These are phyloP conservation scores for Drosophila arawakana DNA, from an alignment of 1,140 invertebrate species.

Conservation along the genomic window DNA sequence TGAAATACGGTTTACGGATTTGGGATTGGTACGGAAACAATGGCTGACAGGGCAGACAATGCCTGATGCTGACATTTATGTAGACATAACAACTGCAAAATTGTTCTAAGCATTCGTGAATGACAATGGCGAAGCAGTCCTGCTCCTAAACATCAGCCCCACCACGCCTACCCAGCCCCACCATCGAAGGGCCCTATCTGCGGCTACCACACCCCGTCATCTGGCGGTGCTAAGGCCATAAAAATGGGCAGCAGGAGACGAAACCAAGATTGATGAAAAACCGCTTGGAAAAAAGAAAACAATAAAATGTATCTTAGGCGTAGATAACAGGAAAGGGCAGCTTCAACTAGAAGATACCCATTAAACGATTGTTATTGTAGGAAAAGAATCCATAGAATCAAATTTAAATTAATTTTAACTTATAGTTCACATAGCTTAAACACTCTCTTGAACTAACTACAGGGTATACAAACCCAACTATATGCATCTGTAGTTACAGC, in stretches of 20 bases:
- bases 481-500: constrained; percentile 11
- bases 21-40: constrained; percentile 41
- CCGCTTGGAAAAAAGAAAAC: constrained; percentile 53
- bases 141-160: constrained; percentile 28
- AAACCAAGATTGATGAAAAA: constrained; percentile 79
- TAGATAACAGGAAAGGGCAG: constrained; percentile 8
- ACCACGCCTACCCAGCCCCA: constrained; percentile 9
- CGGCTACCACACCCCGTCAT: not conserved
- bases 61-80: constrained; percentile 79
- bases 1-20: constrained; percentile 22
- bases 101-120: constrained; percentile 43
- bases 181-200: not conserved
- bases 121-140: constrained; percentile 57
- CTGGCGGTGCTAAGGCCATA: constrained; percentile 37
- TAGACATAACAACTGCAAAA: constrained; percentile 67
- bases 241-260: constrained; percentile 53
- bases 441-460: not conserved
- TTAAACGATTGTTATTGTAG: too few relatives aligned
- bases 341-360: not conserved
- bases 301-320: constrained; percentile 69
- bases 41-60: constrained; percentile 50
- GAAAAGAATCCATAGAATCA: too few relatives aligned
- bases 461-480: constrained; percentile 4
- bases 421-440: not conserved
- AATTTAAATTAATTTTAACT: too few relatives aligned